Conservation (phyloP, 2,888 invertebrate species). For the Mythimna lalbum region DNA sequence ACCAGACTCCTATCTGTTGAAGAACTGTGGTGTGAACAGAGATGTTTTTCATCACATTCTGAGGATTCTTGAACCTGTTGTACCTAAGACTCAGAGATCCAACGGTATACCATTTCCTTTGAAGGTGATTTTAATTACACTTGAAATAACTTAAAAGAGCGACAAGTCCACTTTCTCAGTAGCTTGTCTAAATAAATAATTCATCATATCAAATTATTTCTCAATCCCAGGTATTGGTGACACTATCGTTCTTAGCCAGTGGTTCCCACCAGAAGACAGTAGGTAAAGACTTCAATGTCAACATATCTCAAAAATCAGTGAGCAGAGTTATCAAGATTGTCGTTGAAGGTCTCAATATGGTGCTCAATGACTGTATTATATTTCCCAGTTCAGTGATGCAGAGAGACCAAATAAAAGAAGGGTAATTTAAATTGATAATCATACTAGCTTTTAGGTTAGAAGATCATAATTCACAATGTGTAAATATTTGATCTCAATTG, state of each 20-base stretch:
- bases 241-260: constrained; percentile 76
- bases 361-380: constrained; percentile 73
- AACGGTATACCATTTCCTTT: constrained; percentile 80
- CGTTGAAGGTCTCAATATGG: constrained; percentile 76
- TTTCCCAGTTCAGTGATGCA: constrained; percentile 72
- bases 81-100: constrained; percentile 77
- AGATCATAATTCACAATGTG: too few relatives aligned
- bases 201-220: not conserved
- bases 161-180: not conserved
- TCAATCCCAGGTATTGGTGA: constrained; percentile 72
- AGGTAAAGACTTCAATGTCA: constrained; percentile 77
- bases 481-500: too few relatives aligned
- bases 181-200: not conserved
- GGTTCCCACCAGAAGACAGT: constrained; percentile 78
- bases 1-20: constrained; percentile 74
- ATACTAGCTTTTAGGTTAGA: too few relatives aligned
- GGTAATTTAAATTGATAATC: constrained; percentile 60
- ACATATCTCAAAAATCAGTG: constrained; percentile 80
- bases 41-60: constrained; percentile 74
- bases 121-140: constrained; percentile 67
- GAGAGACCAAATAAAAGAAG: constrained; percentile 76
- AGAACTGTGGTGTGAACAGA: constrained; percentile 74
- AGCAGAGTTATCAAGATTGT: constrained; percentile 76
- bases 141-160: not conserved
- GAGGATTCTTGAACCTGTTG: constrained; percentile 75